Evolutionary conservation across 2,888 invertebrate species (phyloP).

Genomic region (Minunthozetes semirufus): DNA sequence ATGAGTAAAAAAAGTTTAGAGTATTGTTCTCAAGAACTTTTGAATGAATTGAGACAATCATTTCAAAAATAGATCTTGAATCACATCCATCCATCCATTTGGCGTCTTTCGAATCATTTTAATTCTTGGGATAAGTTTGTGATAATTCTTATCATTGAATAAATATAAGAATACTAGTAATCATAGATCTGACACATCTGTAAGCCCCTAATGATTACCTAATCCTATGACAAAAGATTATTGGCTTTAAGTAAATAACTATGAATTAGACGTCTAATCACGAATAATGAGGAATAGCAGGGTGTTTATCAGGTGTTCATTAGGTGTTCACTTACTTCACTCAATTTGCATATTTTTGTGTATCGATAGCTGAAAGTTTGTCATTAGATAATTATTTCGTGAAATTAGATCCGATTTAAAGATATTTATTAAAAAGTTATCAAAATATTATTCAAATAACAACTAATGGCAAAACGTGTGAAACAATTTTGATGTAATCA

Average conservation of each 20-base stretch:
- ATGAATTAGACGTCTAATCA: background rate
- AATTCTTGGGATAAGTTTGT: slow-evolving; percentile 19
- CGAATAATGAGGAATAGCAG: too few species aligned
- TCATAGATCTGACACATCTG: slow-evolving; percentile 6
- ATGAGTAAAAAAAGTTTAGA: background rate
- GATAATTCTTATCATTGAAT: background rate
- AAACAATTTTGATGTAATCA: too few species aligned
- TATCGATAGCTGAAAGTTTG: too few species aligned
- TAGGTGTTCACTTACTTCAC: too few species aligned
- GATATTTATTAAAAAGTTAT: too few species aligned
- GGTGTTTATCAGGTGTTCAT: too few species aligned
- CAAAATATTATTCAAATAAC: too few species aligned
- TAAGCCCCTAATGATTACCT: slow-evolving; percentile 15
- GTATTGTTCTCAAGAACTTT: background rate
- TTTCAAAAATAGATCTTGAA: background rate
- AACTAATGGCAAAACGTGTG: too few species aligned
- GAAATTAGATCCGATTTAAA: too few species aligned
- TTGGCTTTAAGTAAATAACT: background rate
- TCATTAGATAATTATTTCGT: too few species aligned
- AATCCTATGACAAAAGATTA: slow-evolving; percentile 18
- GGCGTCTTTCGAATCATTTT: slow-evolving; percentile 12
- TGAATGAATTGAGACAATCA: background rate
- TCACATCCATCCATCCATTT: background rate
- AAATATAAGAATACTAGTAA: background rate
- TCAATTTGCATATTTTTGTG: too few species aligned